Evolutionary conservation across 2,888 invertebrate species (phyloP), one percentile per base, ranked within the genome.

Genomic region (Isotomurus palustris): DNA sequence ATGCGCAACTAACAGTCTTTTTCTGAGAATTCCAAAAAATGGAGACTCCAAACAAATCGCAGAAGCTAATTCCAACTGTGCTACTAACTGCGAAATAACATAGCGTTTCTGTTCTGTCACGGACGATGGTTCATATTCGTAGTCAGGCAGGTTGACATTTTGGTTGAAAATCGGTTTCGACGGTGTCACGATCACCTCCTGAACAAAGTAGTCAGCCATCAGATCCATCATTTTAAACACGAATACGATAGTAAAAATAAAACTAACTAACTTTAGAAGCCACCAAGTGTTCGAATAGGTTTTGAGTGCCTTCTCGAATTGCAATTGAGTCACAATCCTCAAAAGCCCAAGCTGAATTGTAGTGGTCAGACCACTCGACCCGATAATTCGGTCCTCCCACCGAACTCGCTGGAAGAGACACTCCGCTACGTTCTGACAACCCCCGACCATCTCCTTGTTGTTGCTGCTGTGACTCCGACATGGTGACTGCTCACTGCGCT

Each of bases 291-390:
- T 81, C 79, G 71, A 80, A 83, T 62, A 82, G 75, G 2, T 76
- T 74, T 45, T 78, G 76, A 4, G 80, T 77, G 22, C 77, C 77
- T 72, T 81, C 80, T 56, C 80, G 74, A 45, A 77, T 78, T 12
- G 80, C 78, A 58, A 83, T 76, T 58, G 73, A 76, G 72, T 81
- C 81, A 68, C 79, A 78, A 65, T 80, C 80, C 72, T 82, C 82
- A 53, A 75, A 72, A n/a, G 80, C 77, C 83, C 83, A 83, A 21
- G 78, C 74, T 47, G 78, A 75, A 72, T 82, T 82, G 44, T 80
- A 76, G 69, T 81, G 81, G 58, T 82, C 82, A 41, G 78, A 75
- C 80, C 81, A 82, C 64, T 77, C 75, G 10, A 74, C 67, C 10
- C 65, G 47, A 49, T 61, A 67, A 29, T 41, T 63, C 1, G 66